These are phyloP conservation scores for Petrocephalus microphthalmus DNA, from an alignment of 2,113 vertebrate genomes.

Conservation along the genomic window DNA sequence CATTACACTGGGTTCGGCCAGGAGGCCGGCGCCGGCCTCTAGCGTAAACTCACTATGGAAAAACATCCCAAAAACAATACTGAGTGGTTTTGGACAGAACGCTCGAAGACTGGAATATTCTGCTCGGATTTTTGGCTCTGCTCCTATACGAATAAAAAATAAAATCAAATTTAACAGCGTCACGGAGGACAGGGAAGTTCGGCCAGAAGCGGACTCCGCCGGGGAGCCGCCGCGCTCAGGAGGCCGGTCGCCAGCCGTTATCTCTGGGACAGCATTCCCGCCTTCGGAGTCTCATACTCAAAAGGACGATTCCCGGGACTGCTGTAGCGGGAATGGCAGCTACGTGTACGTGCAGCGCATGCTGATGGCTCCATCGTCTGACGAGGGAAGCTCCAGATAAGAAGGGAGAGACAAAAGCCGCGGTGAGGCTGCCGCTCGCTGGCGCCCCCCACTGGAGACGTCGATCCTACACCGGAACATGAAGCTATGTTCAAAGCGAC, in stretches of 20 bases:
- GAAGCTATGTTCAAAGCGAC: background rate
- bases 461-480: background rate
- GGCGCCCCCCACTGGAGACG: background rate
- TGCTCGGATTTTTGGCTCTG: background rate
- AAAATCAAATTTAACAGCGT: background rate
- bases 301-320: background rate
- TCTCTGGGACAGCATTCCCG: background rate
- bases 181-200: background rate
- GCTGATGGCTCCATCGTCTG: background rate
- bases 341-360: background rate
- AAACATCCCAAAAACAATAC: background rate
- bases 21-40: background rate
- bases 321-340: background rate
- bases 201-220: background rate
- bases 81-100: background rate
- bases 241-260: background rate
- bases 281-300: background rate
- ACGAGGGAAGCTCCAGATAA: background rate
- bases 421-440: background rate
- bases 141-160: background rate
- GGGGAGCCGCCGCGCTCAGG: background rate
- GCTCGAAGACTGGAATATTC: background rate
- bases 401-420: background rate
- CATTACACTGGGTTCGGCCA: background rate
- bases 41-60: background rate